phyloP scores from a whole-genome alignment of 2,113 vertebrate genomes.

The Engystomops pustulosus region DNA sequence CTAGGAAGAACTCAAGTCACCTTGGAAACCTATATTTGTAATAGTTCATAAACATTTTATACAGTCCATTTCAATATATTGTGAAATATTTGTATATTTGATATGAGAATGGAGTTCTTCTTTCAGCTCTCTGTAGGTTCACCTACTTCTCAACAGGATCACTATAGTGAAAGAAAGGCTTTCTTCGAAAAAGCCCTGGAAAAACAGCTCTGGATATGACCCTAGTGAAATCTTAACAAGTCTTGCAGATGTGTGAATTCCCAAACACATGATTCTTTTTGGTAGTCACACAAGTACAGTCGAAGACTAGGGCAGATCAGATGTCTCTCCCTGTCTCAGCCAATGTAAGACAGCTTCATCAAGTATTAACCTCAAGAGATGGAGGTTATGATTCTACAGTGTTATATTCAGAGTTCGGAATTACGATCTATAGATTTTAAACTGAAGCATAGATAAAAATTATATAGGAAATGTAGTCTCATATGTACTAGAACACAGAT shows the following conservation, averaged over 20 bases:
- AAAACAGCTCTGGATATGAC: constrained; percentile 15
- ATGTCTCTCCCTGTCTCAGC: constrained; percentile 6
- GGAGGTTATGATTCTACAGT: constrained; percentile 10
- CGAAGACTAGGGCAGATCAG: neutral
- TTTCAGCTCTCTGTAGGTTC: neutral
- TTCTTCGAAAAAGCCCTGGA: neutral
- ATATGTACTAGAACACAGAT: neutral
- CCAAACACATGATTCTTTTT: constrained; percentile 17
- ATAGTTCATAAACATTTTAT: neutral
- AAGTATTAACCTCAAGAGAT: constrained; percentile 14
- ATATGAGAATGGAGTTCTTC: constrained; percentile 16
- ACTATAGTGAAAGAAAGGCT: constrained; percentile 6
- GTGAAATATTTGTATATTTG: neutral
- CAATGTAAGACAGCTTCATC: constrained; percentile 26
- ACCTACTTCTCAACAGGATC: constrained; percentile 20
- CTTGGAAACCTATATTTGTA: neutral
- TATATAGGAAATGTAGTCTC: neutral
- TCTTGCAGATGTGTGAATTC: constrained; percentile 12
- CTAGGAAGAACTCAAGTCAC: neutral
- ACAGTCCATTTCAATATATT: neutral
- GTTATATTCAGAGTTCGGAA: neutral
- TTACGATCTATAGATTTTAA: neutral
- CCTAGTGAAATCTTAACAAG: constrained; percentile 21
- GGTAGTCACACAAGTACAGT: constrained; percentile 20
- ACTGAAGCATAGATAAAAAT: neutral